Evolutionary conservation across 2,888 invertebrate species (phyloP).

Genomic region (Tethea ocularis): DNA sequence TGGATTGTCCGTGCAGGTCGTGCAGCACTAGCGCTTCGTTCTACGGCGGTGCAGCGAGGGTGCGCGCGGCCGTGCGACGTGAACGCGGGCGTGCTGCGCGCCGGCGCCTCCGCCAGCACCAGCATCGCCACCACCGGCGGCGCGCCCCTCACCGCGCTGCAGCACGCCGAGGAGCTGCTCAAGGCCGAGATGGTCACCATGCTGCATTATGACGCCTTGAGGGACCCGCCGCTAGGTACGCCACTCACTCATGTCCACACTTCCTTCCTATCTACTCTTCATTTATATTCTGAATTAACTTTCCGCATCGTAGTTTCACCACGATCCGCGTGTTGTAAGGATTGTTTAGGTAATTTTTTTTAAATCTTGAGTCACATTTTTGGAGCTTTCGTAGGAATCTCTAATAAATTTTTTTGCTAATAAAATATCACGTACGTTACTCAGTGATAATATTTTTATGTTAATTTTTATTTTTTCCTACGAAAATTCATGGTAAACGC

Average conservation of each 20-base stretch:
- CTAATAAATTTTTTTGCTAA: too few relatives aligned
- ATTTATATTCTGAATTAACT: too few relatives aligned
- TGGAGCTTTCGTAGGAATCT: too few relatives aligned
- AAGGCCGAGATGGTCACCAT: conserved; percentile 98
- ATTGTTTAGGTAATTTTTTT: too few relatives aligned
- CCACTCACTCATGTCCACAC: too few relatives aligned
- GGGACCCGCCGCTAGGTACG: conserved; percentile 86
- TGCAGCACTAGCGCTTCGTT: conserved; percentile 85
- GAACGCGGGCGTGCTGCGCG: conserved; percentile 92
- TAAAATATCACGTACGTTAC: too few relatives aligned
- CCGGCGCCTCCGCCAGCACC: conserved; percentile 93
- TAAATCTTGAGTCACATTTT: too few relatives aligned
- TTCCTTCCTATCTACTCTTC: background rate
- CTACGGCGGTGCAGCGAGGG: conserved; percentile 90
- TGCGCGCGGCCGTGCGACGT: conserved; percentile 92
- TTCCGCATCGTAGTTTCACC: too few relatives aligned
- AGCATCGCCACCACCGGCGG: conserved; percentile 90
- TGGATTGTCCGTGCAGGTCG: conserved; percentile 41
- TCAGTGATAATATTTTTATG: too few relatives aligned
- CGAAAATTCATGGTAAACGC: too few relatives aligned
- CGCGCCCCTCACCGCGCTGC: conserved; percentile 92
- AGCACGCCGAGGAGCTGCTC: conserved; percentile 97
- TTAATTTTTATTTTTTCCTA: too few relatives aligned
- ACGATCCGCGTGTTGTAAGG: too few relatives aligned
- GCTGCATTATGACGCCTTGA: conserved; percentile 94